A percentile compares a stretch with the other conserved stretches of the same genome.
phyloP scores from a whole-genome alignment of 2,797 vertebrate species.

The Etheostoma nigrum region DNA sequence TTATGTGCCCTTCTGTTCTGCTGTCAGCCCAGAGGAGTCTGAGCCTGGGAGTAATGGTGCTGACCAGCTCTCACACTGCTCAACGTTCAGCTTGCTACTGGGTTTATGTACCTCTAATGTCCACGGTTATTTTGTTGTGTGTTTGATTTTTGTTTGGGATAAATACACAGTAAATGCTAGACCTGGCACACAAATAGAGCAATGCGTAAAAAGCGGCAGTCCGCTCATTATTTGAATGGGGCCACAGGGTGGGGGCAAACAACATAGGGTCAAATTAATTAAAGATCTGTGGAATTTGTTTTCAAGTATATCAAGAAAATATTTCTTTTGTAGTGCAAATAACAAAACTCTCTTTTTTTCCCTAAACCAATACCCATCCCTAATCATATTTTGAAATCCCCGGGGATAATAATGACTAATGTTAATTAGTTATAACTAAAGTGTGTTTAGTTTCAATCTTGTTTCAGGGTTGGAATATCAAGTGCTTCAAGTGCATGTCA shows the following conservation, averaged over 20 bases:
- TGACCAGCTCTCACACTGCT: slow-evolving; percentile 62
- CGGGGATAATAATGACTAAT: neutral
- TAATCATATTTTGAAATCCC: neutral
- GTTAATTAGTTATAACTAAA: neutral
- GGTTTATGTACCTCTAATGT: slow-evolving; percentile 64
- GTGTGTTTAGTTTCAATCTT: neutral
- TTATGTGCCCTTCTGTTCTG: slow-evolving; percentile 66
- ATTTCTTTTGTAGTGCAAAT: neutral
- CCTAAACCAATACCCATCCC: neutral
- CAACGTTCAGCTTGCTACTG: slow-evolving; percentile 47
- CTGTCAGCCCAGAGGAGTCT: slow-evolving; percentile 62
- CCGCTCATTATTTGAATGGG: neutral
- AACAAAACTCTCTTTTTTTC: neutral
- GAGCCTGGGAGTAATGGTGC: slow-evolving; percentile 62
- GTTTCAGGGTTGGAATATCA: neutral
- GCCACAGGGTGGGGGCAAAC: neutral
- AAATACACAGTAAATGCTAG: slow-evolving; percentile 44
- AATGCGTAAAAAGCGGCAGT: neutral
- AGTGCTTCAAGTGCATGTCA: neutral
- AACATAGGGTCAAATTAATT: neutral
- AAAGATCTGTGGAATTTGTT: neutral
- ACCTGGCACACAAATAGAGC: slow-evolving; percentile 25
- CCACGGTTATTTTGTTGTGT: slow-evolving; percentile 43
- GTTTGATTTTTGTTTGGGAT: slow-evolving; percentile 44
- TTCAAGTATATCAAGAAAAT: neutral